Evolutionary conservation across 2,888 invertebrate genomes (phyloP).

Genomic region (Diploptera punctata): DNA sequence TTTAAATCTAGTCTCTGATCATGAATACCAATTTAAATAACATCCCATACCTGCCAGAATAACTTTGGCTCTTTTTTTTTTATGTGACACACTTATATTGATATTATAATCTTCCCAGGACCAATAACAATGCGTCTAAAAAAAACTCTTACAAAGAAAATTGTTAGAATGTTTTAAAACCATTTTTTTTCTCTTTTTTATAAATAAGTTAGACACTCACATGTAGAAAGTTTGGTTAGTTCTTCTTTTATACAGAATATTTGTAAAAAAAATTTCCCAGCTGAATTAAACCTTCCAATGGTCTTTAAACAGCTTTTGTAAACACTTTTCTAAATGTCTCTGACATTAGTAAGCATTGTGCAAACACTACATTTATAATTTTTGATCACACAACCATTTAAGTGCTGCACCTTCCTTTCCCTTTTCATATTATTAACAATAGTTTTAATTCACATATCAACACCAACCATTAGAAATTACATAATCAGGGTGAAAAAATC

Average conservation of each 20-base stretch:
- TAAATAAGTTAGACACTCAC: conserved; percentile 38
- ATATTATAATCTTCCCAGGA: conserved; percentile 1
- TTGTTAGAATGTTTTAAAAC: conserved; percentile 26
- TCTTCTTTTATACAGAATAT: conserved; percentile 31
- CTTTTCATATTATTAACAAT: conserved; percentile 13
- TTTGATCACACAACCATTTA: conserved; percentile 14
- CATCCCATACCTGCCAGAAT: not conserved
- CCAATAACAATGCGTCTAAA: conserved; percentile 27
- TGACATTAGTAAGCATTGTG: not conserved
- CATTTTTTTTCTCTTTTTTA: conserved; percentile 28
- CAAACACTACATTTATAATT: conserved; percentile 19
- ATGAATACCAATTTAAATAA: no score
- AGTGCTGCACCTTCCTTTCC: conserved; percentile 16
- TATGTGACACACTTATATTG: conserved; percentile 4
- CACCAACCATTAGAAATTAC: conserved; percentile 32
- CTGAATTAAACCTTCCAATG: no score
- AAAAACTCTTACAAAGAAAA: conserved; percentile 23
- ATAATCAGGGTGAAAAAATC: conserved; percentile 21
- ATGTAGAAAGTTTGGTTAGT: conserved; percentile 37
- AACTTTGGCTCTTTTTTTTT: not conserved
- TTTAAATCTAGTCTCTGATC: no score
- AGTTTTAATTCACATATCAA: conserved; percentile 27
- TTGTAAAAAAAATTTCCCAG: conserved; percentile 36
- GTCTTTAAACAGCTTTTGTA: conserved; percentile 9
- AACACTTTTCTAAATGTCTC: conserved; percentile 32